Conservation (phyloP, 2,888 invertebrate genomes). For the Volucella inanis region DNA sequence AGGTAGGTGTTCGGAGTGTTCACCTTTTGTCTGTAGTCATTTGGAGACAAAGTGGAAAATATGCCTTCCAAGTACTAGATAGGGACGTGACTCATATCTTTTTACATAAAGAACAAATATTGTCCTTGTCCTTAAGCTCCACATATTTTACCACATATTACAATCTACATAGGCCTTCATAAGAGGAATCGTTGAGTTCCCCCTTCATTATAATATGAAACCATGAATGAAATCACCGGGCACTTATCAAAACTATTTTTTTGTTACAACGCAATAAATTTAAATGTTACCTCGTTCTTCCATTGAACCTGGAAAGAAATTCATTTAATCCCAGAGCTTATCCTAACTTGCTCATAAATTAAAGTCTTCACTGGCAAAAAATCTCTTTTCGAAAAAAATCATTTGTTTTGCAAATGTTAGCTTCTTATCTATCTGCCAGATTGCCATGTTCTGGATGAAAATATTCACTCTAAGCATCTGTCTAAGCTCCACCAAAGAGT, state of each 20-base stretch:
- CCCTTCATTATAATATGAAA: background rate
- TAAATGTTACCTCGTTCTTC: background rate
- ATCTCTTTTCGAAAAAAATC: background rate
- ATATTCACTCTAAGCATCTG: conserved; percentile 19
- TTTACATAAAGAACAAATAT: no score
- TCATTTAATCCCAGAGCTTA: conserved; percentile 1
- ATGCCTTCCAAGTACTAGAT: no score
- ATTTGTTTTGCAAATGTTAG: conserved; percentile 23
- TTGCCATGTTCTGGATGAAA: conserved; percentile 11
- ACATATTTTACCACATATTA: no score
- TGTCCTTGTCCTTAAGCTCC: no score
- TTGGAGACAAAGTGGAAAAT: no score
- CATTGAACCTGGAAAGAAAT: background rate
- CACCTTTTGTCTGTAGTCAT: no score
- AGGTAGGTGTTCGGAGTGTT: no score
- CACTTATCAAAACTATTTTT: background rate
- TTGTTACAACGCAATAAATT: background rate
- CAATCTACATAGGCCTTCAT: no score
- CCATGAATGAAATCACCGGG: background rate
- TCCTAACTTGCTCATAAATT: conserved; percentile 20
- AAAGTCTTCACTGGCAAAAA: background rate
- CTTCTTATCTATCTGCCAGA: conserved; percentile 21
- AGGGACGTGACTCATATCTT: no score
- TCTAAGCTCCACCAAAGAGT: conserved; percentile 5
- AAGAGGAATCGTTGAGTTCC: no score